Evolutionary conservation across 2,888 invertebrate species (phyloP), one percentile per base, ranked within the genome.

Genomic region (Parasteatoda lunata): DNA sequence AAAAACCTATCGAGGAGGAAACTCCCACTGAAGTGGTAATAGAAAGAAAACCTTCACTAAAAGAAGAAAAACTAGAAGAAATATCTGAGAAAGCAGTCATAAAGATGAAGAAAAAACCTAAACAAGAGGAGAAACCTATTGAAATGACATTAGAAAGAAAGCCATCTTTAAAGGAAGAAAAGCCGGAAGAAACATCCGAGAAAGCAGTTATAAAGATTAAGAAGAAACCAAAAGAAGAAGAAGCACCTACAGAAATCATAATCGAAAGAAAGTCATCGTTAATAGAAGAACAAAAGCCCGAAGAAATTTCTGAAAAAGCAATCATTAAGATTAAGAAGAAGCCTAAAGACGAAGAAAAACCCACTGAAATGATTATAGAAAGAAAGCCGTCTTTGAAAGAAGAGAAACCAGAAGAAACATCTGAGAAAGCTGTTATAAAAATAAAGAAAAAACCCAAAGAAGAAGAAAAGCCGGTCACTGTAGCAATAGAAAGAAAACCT

Each of bases 401-500:
- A 48, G 65, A 66, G 51, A 65, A 77, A n/a, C 65, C 72, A 13
- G 75, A 77, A 71, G 77, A 87, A 30, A 52, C 64, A 30, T 30
- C 52, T 15, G 82, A 87, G 47, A 15, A 83, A 45, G 65, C 77
- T 7, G 70, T 84, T 15, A 52, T 77, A 7, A 88, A 82, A 65
- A 71, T 77, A 3, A 88, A 88, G 68, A 85, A 77, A 59, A 84
- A 84, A 47, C 84, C 84, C 45, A 73, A 76, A 68, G 65, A 72
- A 7, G 68, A 80, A 68, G 81, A 78, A 71, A 59, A 82, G 13
- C 68, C 72, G 47, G 78, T 75, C 45, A 78, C 52, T n/a, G 65
- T 49, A n/a, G 65, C 65, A n/a, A n/a, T 48, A 13, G 65, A 59
- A 64, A 47, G 51, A 45, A 80, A 71, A 5, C 54, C 76, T 9